A percentile compares a stretch with the other conserved stretches of the same genome.
Evolutionary conservation across 2,888 invertebrate genomes (phyloP).

Genomic region (Lochmaea capreae): DNA sequence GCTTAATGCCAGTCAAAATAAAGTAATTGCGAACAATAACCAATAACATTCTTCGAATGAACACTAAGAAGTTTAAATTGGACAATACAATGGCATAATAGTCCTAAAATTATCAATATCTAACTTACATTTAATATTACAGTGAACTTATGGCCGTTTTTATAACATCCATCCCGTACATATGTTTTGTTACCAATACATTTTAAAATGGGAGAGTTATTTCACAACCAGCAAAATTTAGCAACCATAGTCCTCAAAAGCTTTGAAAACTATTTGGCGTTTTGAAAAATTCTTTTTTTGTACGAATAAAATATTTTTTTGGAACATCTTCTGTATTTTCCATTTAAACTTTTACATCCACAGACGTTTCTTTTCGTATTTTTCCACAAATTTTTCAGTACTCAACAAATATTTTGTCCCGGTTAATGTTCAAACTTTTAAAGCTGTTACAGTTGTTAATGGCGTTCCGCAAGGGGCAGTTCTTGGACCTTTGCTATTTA

Average conservation of each 20-base stretch:
- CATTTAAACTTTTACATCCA: neutral
- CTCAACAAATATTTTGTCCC: neutral
- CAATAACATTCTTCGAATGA: neutral
- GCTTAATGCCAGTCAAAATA: neutral
- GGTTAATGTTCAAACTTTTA: too few relatives aligned
- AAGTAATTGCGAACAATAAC: neutral
- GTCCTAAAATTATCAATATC: neutral
- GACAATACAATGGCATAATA: neutral
- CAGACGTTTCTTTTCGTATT: neutral
- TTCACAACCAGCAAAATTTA: conserved; percentile 2
- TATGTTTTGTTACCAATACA: neutral
- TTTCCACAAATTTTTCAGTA: neutral
- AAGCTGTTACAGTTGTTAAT: too few relatives aligned
- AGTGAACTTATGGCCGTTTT: neutral
- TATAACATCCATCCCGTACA: neutral
- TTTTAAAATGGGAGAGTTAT: neutral
- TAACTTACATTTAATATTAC: conserved; percentile 1
- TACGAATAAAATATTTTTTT: neutral
- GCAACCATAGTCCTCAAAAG: conserved; percentile 7
- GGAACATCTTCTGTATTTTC: neutral
- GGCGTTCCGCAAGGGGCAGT: too few relatives aligned
- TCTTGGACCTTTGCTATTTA: too few relatives aligned
- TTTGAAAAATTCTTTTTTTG: neutral
- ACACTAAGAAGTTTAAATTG: neutral
- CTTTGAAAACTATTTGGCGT: neutral